phyloP scores from a whole-genome alignment of 2,888 invertebrate species.

The Keiferia lycopersicella region DNA sequence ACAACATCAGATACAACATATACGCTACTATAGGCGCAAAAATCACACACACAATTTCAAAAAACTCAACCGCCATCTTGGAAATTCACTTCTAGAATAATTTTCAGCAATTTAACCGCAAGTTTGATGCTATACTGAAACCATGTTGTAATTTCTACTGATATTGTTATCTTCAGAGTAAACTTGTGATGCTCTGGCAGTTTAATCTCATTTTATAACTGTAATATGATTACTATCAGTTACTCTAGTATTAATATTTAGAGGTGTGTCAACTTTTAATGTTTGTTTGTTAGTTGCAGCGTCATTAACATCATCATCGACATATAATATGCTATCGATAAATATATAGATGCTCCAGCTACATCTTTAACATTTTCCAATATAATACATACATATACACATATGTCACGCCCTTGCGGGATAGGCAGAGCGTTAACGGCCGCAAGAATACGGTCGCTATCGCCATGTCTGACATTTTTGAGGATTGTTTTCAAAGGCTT shows the following conservation, averaged over 20 bases:
- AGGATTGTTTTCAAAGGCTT: no score
- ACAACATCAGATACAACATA: slow-evolving; percentile 43
- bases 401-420: no score
- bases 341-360: no score
- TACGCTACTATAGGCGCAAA: slow-evolving; percentile 50
- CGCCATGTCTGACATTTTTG: no score
- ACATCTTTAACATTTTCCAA: no score
- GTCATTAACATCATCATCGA: no score
- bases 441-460: no score
- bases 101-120: background rate
- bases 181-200: slow-evolving; percentile 11
- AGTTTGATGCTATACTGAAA: background rate
- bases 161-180: slow-evolving; percentile 18
- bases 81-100: background rate
- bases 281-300: no score
- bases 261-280: background rate
- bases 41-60: slow-evolving; percentile 47
- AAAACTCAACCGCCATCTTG: slow-evolving; percentile 40
- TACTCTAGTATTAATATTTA: background rate
- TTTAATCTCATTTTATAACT: slow-evolving; percentile 18
- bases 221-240: slow-evolving; percentile 10
- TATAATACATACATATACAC: no score
- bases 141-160: background rate
- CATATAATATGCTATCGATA: no score
- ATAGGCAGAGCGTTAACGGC: no score